Conservation (phyloP, 64 coral and sea anemone species). For the Stichodactyla mertensii region DNA sequence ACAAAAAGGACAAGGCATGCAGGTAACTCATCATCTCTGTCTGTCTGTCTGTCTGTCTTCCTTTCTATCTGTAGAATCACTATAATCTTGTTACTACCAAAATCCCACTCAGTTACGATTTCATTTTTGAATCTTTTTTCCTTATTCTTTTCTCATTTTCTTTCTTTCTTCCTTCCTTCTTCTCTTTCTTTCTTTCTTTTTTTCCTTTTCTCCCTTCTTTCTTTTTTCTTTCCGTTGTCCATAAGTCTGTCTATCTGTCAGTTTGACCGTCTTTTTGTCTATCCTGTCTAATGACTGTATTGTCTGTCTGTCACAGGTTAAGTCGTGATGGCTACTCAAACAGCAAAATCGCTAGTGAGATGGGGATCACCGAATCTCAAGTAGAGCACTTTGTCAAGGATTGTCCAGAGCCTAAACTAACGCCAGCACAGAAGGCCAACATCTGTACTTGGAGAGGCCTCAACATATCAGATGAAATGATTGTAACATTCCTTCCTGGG, state of each 20-base stretch:
- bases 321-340: neutral
- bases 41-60: neutral
- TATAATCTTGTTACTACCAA: too few species aligned
- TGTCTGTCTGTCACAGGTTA: neutral
- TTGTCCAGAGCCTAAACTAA: neutral
- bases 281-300: neutral
- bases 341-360: neutral
- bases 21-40: neutral
- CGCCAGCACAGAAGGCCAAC: neutral
- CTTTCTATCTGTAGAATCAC: too few species aligned
- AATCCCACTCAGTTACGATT: too few species aligned
- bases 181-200: too few species aligned
- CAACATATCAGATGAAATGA: neutral
- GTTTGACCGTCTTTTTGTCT: neutral
- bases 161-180: too few species aligned
- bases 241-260: too few species aligned
- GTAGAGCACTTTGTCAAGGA: neutral
- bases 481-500: neutral
- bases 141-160: too few species aligned
- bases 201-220: too few species aligned
- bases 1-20: conserved; percentile 2
- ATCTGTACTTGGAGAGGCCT: neutral
- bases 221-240: too few species aligned
- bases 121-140: too few species aligned
- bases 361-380: neutral